Evolutionary conservation across 2,888 invertebrate genomes (phyloP), one percentile per base, ranked within the genome.

Genomic region (Quadroppia sp.): DNA sequence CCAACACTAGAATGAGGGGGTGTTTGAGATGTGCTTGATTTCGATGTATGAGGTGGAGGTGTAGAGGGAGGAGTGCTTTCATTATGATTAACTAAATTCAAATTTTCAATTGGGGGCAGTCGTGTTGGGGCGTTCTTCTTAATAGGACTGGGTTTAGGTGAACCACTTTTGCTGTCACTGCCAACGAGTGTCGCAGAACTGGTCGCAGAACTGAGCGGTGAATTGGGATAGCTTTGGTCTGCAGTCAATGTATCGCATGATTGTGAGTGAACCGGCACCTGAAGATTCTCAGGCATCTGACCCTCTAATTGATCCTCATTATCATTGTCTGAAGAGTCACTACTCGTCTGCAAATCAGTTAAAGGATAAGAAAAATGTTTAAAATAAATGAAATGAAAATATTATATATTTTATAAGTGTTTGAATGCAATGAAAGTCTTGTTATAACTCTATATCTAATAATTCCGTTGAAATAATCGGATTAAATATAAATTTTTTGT

Each of bases 181-280:
- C 88, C 89, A 0, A 90, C 87, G 67, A 90, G 80, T 0, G 90
- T 90, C 0, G 88, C 87, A 13, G 89, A 89, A 74, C 79, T 79
- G 4, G 77, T 76, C 1, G 78, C 78, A 1, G 79, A 78, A 79
- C 90, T 90, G 20, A 89, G 82, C 74, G 90, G 90, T 0, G 90
- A 90, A 2, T 87, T 88, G 30, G 89, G 89, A 0, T 86, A 86
- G 79, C 87, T 87, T 30, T 85, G 28, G 59, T 78, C 83, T 88
- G 90, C 90, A 82, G 89, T 90, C 25, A 90, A 82, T 0, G 90
- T 90, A 81, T 91, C 91, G 72, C 89, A 88, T 81, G 90, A 90
- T 15, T 76, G 78, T 15, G 78, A 78, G 56, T 76, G 76, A 25
- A 61, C 71, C 36, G 76, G 74, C 11, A 75, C 72, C 45, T 50